phyloP scores from a whole-genome alignment of 2,797 vertebrate genomes.

The Adelosebastes latens region DNA sequence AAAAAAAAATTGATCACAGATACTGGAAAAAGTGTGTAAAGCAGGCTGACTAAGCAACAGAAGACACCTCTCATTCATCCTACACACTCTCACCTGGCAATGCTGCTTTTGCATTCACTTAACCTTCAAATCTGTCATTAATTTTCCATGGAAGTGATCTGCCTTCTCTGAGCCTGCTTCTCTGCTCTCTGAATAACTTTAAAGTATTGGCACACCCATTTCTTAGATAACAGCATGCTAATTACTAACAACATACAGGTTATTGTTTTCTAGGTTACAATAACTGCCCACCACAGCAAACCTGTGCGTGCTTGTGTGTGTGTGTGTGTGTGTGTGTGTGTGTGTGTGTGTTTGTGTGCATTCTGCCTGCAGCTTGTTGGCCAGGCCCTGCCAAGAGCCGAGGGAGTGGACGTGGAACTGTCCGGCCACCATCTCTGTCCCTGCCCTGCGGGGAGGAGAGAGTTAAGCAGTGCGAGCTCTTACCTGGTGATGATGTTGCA shows the following conservation, averaged over 20 bases:
- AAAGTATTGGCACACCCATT: conserved; percentile 17
- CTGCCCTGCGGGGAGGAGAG: conserved; percentile 64
- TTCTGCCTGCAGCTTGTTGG: conserved; percentile 33
- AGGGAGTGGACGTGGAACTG: conserved; percentile 46
- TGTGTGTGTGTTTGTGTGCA: background rate
- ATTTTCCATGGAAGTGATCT: background rate
- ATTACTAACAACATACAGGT: conserved; percentile 9
- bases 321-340: background rate
- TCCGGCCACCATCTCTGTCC: conserved; percentile 50
- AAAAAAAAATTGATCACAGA: background rate
- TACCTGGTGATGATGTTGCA: conserved; percentile 98
- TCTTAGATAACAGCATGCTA: conserved; percentile 11
- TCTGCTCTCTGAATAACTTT: conserved; percentile 45
- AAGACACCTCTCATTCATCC: conserved; percentile 17
- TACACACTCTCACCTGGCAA: conserved; percentile 2
- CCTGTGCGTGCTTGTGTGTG: conserved; percentile 19
- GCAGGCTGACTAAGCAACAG: conserved; percentile 10
- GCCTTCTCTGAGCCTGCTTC: conserved; percentile 4
- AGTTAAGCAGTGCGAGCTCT: conserved; percentile 75
- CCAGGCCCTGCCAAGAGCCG: conserved; percentile 40
- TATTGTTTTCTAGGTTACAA: conserved; percentile 34
- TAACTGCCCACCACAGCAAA: conserved; percentile 40
- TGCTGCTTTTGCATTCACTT: conserved; percentile 13
- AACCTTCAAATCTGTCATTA: conserved; percentile 20
- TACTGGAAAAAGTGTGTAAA: conserved; percentile 20